Evolutionary conservation across 2,888 invertebrate species (phyloP).

Genomic region (Argyra leucocephala): DNA sequence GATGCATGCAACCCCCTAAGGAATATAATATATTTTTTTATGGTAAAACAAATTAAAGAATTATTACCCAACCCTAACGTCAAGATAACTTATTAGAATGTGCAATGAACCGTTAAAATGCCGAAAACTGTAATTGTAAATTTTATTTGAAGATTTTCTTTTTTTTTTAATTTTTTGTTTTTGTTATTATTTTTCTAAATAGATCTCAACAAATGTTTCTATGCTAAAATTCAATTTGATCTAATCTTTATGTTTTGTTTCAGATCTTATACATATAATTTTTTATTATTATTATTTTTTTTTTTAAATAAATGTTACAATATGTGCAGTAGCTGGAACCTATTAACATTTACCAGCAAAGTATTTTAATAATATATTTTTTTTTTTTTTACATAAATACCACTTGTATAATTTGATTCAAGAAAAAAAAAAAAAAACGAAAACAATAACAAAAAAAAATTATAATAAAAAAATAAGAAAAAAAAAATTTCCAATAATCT

Average conservation of each 20-base stretch:
- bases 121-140: not conserved
- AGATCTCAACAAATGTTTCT: too few relatives aligned
- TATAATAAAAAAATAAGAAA: too few relatives aligned
- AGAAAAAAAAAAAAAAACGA: not conserved
- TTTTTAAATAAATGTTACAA: too few relatives aligned
- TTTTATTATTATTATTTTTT: too few relatives aligned
- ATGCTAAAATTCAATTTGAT: too few relatives aligned
- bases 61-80: not conserved
- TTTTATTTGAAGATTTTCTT: not conserved
- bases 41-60: not conserved
- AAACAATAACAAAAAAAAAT: not conserved
- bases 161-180: too few relatives aligned
- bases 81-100: not conserved
- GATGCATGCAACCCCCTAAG: not conserved
- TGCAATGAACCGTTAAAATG: slow-evolving; percentile 3
- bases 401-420: not conserved
- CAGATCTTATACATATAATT: too few relatives aligned
- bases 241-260: too few relatives aligned
- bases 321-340: not conserved
- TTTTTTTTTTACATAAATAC: not conserved
- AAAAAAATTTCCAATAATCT: too few relatives aligned
- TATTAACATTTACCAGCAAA: not conserved
- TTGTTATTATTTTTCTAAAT: too few relatives aligned
- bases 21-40: not conserved
- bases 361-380: not conserved